Base-by-base conservation (phyloP, 2,797 vertebrate species). In the Oryzias dopingdopingensis region DNA sequence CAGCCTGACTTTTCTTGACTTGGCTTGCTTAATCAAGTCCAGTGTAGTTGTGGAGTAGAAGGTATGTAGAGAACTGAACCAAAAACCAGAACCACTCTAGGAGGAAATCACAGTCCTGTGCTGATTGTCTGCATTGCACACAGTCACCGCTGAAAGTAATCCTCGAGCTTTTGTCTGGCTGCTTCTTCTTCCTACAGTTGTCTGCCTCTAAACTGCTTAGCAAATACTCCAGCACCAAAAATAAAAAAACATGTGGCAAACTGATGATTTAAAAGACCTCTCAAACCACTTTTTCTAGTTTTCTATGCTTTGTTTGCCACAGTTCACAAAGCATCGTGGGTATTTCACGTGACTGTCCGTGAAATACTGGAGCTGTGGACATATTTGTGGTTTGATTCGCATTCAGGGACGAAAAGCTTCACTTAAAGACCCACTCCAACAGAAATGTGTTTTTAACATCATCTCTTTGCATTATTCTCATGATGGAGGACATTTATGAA, bases 41-140 rank as follows among this genome's bases (percentile, higher is more conserved):
- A 72, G 70, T 66, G 75, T 76, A 72, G 72, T 59, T 54, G 54
- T 77, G 59, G 56, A 80, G 56, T 66, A 61, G 62, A 75, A 67
- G 47, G 83, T 90, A 86, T 92, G 91, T 92, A 88, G 90, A 92
- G 89, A 91, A 92, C 89, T 87, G 76, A 91, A 88, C 86, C 85
- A 86, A 72, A 54, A 70, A 26, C 85, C 86, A 70, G 56, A 70
- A 26, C 74, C 76, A 55, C 54, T 18, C 1, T n/a, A 42, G 59
- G 24, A 60, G 20, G 24, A 53, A 15, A 45, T 20, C 47, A 4
- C 10, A 16, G 22, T 45, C 41, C 32, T n/a, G 46, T 4, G 26
- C 48, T 54, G 32, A 41, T 52, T 40, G 50, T 37, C 41, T 32
- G 43, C 29, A 29, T 55, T 57, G 53, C 10, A 49, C 48, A 17